These are phyloP conservation scores for Microcebus ravelobensis DNA, from an alignment of 2,113 vertebrate genomes.

Conservation along the genomic window DNA sequence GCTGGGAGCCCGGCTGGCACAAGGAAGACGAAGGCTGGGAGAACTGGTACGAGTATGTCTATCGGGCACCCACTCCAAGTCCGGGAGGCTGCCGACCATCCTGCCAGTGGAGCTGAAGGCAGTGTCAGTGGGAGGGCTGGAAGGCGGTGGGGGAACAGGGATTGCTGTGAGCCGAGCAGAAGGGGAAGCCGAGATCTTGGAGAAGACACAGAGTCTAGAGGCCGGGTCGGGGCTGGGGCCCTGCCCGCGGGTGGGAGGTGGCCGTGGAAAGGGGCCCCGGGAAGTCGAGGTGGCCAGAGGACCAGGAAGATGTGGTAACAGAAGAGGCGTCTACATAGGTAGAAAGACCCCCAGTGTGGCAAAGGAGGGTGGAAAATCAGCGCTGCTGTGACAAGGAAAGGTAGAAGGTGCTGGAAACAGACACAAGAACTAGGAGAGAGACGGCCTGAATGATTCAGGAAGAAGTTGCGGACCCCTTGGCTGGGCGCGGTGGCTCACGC, in stretches of 20 bases:
- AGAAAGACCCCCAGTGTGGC: not conserved
- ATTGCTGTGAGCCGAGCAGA: not conserved
- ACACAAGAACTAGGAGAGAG: not conserved
- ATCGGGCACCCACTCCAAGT: no score
- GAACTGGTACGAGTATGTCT: not conserved
- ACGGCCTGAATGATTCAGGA: not conserved
- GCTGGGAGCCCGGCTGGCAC: not conserved
- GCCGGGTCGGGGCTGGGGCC: not conserved
- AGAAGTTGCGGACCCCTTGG: not conserved
- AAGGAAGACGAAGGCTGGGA: not conserved
- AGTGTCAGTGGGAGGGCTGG: no score
- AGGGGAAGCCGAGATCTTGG: not conserved
- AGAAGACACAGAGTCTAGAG: not conserved
- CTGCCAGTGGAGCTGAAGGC: not conserved
- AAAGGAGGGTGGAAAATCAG: not conserved
- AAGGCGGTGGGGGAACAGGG: not conserved
- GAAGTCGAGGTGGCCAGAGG: not conserved
- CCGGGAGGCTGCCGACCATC: no score
- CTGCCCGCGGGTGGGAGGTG: not conserved
- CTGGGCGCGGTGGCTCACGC: no score
- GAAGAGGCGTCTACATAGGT: not conserved
- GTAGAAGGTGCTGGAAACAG: not conserved
- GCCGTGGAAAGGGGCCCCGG: not conserved
- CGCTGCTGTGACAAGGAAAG: not conserved
- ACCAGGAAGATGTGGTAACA: not conserved